Conservation (phyloP, 2,888 invertebrate species). For the Tortrix viridana region DNA sequence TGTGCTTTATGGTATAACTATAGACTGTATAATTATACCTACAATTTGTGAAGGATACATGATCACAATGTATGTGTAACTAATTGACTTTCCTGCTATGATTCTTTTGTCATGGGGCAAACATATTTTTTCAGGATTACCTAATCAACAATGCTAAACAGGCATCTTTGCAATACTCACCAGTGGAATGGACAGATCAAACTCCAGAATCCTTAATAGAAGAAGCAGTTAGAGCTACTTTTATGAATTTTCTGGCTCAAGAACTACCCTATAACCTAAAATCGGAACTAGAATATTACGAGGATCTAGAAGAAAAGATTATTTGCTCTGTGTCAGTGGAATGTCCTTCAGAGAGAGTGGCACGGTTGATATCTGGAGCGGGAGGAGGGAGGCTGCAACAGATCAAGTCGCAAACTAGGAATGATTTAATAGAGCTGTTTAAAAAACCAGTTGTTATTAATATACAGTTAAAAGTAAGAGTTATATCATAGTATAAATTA, state of each 20-base stretch:
- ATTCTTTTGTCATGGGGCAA: neutral
- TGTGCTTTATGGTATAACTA: too few relatives aligned
- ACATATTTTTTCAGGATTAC: conserved; percentile 84
- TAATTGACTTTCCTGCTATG: too few relatives aligned
- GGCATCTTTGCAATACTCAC: conserved; percentile 87
- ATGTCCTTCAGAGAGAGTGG: conserved; percentile 86
- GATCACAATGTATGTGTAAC: too few relatives aligned
- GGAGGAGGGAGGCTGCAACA: conserved; percentile 88
- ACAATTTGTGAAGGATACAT: too few relatives aligned
- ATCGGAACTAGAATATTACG: conserved; percentile 87
- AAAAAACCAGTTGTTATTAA: conserved; percentile 82
- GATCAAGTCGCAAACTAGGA: conserved; percentile 87
- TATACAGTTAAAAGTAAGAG: conserved; percentile 58
- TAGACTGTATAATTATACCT: too few relatives aligned
- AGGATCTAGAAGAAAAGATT: conserved; percentile 75
- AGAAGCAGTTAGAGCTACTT: conserved; percentile 91
- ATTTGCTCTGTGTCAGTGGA: conserved; percentile 84
- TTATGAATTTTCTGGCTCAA: conserved; percentile 92
- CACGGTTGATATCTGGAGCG: conserved; percentile 87
- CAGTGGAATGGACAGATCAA: conserved; percentile 89
- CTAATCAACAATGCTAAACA: conserved; percentile 87
- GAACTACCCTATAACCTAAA: conserved; percentile 94
- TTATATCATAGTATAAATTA: conserved; percentile 6
- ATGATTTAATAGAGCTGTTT: conserved; percentile 87
- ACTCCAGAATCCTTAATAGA: conserved; percentile 87